A percentile compares a stretch with the other conserved stretches of the same genome.
phyloP scores from a whole-genome alignment of 2,888 invertebrate genomes.

The Polia nebulosa region DNA sequence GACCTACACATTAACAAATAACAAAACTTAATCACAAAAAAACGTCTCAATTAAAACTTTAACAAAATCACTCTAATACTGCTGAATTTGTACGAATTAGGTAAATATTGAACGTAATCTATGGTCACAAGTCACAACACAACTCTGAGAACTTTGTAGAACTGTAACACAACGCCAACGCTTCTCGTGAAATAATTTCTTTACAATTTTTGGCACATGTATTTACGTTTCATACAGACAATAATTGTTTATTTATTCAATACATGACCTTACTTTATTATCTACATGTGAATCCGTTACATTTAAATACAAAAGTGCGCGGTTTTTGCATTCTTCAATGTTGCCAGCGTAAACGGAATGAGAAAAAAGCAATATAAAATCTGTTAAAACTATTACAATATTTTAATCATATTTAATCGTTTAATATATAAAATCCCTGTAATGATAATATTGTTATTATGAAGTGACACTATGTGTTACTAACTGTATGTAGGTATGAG shows the following conservation, averaged over 20 bases:
- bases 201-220: conserved; percentile 85
- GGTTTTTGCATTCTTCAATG: conserved; percentile 56
- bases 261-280: conserved; percentile 72
- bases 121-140: conserved; percentile 83
- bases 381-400: conserved; percentile 88
- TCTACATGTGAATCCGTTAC: conserved; percentile 67
- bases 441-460: conserved; percentile 90
- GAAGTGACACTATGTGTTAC: conserved; percentile 82
- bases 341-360: conserved; percentile 75
- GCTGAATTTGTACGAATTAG: conserved; percentile 90
- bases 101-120: conserved; percentile 84
- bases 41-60: conserved; percentile 89
- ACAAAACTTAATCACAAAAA: conserved; percentile 89
- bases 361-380: conserved; percentile 82
- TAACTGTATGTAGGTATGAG: conserved; percentile 66
- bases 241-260: conserved; percentile 71
- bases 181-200: conserved; percentile 56
- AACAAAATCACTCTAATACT: conserved; percentile 91
- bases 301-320: conserved; percentile 68
- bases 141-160: conserved; percentile 55
- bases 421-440: conserved; percentile 91
- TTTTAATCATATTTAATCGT: conserved; percentile 87
- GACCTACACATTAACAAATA: conserved; percentile 86
- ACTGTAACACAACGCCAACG: conserved; percentile 51
- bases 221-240: conserved; percentile 75